Base-by-base conservation (phyloP, 2,797 vertebrate species). In the Alauda arvensis region DNA sequence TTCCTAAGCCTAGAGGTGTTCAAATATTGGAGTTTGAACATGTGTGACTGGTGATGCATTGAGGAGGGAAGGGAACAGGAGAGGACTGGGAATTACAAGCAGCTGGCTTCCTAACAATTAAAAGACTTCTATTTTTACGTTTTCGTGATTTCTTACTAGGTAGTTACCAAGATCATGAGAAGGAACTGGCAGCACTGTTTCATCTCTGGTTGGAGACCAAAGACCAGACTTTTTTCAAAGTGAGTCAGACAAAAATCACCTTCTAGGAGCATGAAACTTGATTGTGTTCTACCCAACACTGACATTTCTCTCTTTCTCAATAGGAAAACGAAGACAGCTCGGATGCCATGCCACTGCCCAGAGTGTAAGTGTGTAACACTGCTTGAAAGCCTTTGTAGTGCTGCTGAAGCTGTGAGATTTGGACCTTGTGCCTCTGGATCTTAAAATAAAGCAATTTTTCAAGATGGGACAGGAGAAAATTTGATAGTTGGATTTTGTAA, bases 151-250 rank as follows among this genome's bases (percentile, higher is more conserved):
- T 83, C 33, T 87, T 52, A 12, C 43, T 67, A 99, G 99, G 97
- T 68, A 97, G 98, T 33, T 98, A 96, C 89, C 97, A 98, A 92
- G 99, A 99, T 55, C 97, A 97, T 29, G 99, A 99, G 95, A 99
- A 99, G 93, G 99, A 99, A 74, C 96, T 99, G 81, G 97, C 97
- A 92, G 98, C 98, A 0, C 97, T 99, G 42, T 99, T 98, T 93
- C 98, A 99, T 82, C 96, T 99, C 59, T 99, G 99, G 99, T 93
- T 99, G 86, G 99, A 99, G 95, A 99, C 98, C 43, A 99, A 99
- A 97, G 99, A 99, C 95, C 98, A 99, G 72, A 95, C 97, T 12
- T 98, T 98, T 80, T 96, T 98, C 94, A 99, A 99, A 98, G 99
- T 99, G 95, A 82, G 83, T 74, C 75, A 65, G 55, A 40, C 68